Evolutionary conservation across 2,888 invertebrate genomes (phyloP).

Genomic region (Acrocera orbiculus): DNA sequence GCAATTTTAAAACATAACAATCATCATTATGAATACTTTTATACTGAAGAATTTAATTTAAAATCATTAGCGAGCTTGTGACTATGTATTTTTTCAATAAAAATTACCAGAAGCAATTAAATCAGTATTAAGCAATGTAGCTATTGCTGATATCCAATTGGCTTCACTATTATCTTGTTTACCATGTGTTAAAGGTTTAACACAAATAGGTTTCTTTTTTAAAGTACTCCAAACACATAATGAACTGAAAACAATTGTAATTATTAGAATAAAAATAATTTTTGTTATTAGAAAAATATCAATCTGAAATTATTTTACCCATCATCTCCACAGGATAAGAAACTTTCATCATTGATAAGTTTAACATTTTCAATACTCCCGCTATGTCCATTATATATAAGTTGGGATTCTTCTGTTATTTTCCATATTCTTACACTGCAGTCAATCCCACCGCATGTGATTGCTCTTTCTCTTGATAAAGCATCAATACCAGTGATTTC

Average conservation of each 20-base stretch:
- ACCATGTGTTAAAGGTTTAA: constrained; percentile 57
- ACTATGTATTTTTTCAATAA: no score
- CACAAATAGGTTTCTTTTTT: constrained; percentile 71
- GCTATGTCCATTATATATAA: constrained; percentile 74
- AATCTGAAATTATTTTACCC: constrained; percentile 37
- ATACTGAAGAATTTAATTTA: no score
- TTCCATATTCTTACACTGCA: constrained; percentile 85
- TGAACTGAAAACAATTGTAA: constrained; percentile 26
- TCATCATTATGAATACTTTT: no score
- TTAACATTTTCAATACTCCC: constrained; percentile 77
- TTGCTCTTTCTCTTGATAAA: constrained; percentile 63
- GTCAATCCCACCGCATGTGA: constrained; percentile 83
- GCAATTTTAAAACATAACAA: no score
- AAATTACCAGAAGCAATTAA: constrained; percentile 61
- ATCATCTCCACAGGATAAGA: constrained; percentile 82
- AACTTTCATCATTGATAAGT: constrained; percentile 84
- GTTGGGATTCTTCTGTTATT: constrained; percentile 88
- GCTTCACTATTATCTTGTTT: constrained; percentile 44
- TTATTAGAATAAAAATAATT: neutral
- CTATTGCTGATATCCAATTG: constrained; percentile 74
- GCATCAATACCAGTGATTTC: constrained; percentile 76
- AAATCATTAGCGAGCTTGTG: no score
- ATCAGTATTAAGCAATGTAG: constrained; percentile 70
- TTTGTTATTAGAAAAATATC: neutral
- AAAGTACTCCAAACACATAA: constrained; percentile 66